phyloP scores from a whole-genome alignment of 2,113 vertebrate species.

The Cepphus grylle region DNA sequence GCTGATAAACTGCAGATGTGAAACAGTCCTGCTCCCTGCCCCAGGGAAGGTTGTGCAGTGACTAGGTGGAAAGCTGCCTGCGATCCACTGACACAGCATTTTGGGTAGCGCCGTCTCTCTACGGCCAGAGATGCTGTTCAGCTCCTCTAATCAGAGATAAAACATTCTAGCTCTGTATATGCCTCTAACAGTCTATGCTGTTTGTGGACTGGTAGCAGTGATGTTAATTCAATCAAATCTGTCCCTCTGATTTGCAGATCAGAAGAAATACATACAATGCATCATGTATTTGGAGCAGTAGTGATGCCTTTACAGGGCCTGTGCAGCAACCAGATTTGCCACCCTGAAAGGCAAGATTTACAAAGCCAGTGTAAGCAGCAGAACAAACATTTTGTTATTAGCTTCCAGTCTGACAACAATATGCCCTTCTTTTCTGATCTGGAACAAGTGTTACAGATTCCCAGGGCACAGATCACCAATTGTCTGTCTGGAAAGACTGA shows the following conservation, averaged over 20 bases:
- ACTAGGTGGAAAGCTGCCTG: background rate
- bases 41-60: conserved; percentile 45
- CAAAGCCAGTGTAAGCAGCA: background rate
- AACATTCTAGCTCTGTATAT: background rate
- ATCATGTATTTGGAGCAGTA: background rate
- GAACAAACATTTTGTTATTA: background rate
- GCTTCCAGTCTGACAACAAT: background rate
- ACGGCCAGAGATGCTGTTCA: background rate
- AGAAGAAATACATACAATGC: background rate
- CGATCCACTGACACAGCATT: conserved; percentile 8
- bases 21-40: conserved; percentile 44
- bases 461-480: background rate
- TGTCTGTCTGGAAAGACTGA: background rate
- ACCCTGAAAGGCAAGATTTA: background rate
- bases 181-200: background rate
- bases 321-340: background rate
- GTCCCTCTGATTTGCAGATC: background rate
- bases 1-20: conserved; percentile 69
- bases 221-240: background rate
- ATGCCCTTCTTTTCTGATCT: background rate
- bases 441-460: background rate
- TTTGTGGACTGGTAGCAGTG: background rate
- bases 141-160: background rate
- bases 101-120: background rate
- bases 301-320: background rate